Percentiles rank a stretch among this genome's conserved stretches.
These are phyloP conservation scores for Leptogaster cylindrica DNA, from an alignment of 2,888 invertebrate species.

Conservation along the genomic window DNA sequence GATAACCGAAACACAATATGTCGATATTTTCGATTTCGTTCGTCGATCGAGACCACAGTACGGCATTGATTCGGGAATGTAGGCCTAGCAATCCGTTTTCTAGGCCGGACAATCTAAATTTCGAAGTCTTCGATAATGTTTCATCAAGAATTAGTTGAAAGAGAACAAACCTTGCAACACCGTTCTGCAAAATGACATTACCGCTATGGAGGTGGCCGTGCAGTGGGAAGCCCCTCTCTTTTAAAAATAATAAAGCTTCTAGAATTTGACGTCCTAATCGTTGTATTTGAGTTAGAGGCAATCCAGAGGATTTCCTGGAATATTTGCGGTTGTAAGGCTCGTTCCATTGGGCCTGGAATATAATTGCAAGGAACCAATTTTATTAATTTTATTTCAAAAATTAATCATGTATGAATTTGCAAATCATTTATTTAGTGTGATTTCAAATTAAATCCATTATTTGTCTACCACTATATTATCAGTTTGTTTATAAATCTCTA, in stretches of 20 bases:
- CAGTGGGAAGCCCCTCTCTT: constrained; percentile 85
- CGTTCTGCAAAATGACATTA: constrained; percentile 90
- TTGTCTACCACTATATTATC: no score
- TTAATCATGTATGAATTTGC: no score
- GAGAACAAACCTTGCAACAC: constrained; percentile 76
- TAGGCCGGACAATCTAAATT: constrained; percentile 77
- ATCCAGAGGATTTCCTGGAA: constrained; percentile 70
- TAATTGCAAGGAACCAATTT: no score
- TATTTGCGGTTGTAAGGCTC: constrained; percentile 82
- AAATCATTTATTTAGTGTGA: no score
- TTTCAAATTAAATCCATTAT: no score
- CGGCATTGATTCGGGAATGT: constrained; percentile 65
- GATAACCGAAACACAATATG: constrained; percentile 78
- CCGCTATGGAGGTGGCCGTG: constrained; percentile 88
- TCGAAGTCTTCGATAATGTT: constrained; percentile 14
- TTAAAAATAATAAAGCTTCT: constrained; percentile 84
- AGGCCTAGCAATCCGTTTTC: constrained; percentile 86
- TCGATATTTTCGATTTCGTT: constrained; percentile 67
- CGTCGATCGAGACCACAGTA: constrained; percentile 63
- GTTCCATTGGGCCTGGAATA: constrained; percentile 74
- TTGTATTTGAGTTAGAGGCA: constrained; percentile 81
- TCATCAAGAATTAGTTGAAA: constrained; percentile 23
- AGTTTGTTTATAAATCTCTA: no score
- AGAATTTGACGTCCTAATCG: constrained; percentile 86
- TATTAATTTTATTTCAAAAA: no score